Percentiles rank a stretch among this genome's conserved stretches.
These are phyloP conservation scores for Drosophila nannoptera DNA, from an alignment of 1,140 invertebrate species.

Conservation along the genomic window DNA sequence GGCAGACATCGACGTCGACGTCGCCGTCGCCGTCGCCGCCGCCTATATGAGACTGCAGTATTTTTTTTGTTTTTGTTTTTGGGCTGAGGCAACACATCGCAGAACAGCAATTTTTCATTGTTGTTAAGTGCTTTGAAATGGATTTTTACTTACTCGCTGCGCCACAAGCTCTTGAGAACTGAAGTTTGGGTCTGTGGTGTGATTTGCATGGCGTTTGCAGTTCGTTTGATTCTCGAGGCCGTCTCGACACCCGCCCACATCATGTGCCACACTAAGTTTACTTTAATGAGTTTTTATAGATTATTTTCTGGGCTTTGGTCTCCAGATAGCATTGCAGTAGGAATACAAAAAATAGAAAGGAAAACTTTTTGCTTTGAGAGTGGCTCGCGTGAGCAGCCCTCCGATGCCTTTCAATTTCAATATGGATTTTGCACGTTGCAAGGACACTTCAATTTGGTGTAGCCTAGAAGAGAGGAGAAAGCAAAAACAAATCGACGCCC, in stretches of 20 bases:
- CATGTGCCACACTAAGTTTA: constrained; percentile 16
- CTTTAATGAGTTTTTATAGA: constrained; percentile 58
- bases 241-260: constrained; percentile 20
- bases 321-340: constrained; percentile 59
- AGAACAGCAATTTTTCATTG: constrained; percentile 56
- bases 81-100: constrained; percentile 30
- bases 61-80: constrained; percentile 14
- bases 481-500: neutral
- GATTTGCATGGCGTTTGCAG: constrained; percentile 16
- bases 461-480: constrained; percentile 13
- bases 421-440: constrained; percentile 46
- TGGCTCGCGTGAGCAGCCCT: constrained; percentile 42
- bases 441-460: constrained; percentile 45
- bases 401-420: constrained; percentile 44
- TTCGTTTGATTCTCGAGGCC: constrained; percentile 32
- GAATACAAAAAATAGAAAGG: constrained; percentile 22
- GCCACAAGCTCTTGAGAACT: constrained; percentile 15
- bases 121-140: constrained; percentile 58
- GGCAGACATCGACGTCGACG: constrained; percentile 30
- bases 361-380: constrained; percentile 31
- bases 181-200: constrained; percentile 18
- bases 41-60: constrained; percentile 46
- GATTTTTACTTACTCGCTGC: constrained; percentile 39
- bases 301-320: constrained; percentile 3
- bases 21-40: no score